Conservation (phyloP, 2,888 invertebrate species). For the Thelaira solivaga region DNA sequence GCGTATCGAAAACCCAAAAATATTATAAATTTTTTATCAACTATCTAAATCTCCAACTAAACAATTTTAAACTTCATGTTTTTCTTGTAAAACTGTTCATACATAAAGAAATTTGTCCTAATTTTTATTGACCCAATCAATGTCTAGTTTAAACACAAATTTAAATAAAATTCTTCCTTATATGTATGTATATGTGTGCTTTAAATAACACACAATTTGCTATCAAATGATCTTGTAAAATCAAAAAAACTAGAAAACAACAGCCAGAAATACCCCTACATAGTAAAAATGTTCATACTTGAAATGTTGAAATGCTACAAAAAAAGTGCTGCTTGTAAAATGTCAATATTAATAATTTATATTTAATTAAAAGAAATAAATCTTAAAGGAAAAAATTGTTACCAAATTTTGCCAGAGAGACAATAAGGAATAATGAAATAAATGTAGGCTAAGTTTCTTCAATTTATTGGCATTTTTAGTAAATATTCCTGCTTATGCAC, state of each 20-base stretch:
- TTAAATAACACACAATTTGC: constrained; percentile 40
- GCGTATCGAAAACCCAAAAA: too few species aligned
- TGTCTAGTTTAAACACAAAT: constrained; percentile 6
- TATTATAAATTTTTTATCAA: not conserved
- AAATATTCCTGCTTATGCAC: too few species aligned
- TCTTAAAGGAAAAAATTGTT: constrained; percentile 1
- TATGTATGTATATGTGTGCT: constrained; percentile 16
- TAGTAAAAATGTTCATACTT: constrained; percentile 14
- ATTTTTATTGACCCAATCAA: constrained; percentile 29
- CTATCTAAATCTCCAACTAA: not conserved
- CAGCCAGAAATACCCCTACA: constrained; percentile 19
- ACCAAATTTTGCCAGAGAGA: too few species aligned
- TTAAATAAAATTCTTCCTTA: constrained; percentile 53
- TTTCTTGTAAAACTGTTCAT: not conserved
- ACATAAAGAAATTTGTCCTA: constrained; percentile 10
- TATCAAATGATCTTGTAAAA: constrained; percentile 41
- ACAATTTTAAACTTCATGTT: not conserved
- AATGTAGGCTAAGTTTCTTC: constrained; percentile 27
- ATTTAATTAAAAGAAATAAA: constrained; percentile 48
- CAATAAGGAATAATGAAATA: constrained; percentile 32
- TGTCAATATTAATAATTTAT: constrained; percentile 63
- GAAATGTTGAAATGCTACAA: not conserved
- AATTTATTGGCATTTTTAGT: too few species aligned
- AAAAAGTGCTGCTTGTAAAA: constrained; percentile 49
- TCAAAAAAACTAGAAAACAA: constrained; percentile 29